phyloP scores from a whole-genome alignment of 1,140 invertebrate species.

The Procambarus clarkii region DNA sequence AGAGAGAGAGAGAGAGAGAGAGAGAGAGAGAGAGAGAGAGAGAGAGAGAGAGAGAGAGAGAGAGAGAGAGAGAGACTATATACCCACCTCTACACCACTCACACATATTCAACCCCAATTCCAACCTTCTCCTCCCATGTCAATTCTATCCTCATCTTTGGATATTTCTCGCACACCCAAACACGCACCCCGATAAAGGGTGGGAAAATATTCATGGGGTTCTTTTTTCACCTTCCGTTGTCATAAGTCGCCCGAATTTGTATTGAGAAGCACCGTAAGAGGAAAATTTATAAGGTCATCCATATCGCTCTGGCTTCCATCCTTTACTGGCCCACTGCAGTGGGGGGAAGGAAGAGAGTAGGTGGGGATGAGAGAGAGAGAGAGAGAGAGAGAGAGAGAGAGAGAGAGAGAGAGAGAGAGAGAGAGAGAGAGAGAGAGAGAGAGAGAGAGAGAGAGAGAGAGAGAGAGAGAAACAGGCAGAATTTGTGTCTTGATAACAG shows the following conservation, averaged over 20 bases:
- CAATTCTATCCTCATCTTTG: not conserved
- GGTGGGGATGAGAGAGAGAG: not conserved
- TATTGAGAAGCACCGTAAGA: not conserved
- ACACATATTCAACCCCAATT: too few relatives aligned
- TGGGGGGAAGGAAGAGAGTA: too few relatives aligned
- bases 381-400: not conserved
- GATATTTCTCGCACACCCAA: not conserved
- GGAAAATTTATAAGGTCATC: not conserved
- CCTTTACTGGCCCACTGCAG: not conserved
- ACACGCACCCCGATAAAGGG: not conserved
- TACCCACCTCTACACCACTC: too few relatives aligned
- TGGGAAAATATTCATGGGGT: not conserved
- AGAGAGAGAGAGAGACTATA: too few relatives aligned
- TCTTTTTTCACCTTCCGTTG: not conserved
- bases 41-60: too few relatives aligned
- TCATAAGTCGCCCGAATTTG: slow-evolving; percentile 8
- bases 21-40: too few relatives aligned
- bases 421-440: not conserved
- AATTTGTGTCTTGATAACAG: not conserved
- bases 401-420: not conserved
- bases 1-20: too few relatives aligned
- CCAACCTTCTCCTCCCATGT: too few relatives aligned
- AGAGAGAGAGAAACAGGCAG: not conserved
- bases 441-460: not conserved
- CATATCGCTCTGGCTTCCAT: too few relatives aligned